Evolutionary conservation across 2,888 invertebrate genomes (phyloP).

Genomic region (Scaptomyza parva): DNA sequence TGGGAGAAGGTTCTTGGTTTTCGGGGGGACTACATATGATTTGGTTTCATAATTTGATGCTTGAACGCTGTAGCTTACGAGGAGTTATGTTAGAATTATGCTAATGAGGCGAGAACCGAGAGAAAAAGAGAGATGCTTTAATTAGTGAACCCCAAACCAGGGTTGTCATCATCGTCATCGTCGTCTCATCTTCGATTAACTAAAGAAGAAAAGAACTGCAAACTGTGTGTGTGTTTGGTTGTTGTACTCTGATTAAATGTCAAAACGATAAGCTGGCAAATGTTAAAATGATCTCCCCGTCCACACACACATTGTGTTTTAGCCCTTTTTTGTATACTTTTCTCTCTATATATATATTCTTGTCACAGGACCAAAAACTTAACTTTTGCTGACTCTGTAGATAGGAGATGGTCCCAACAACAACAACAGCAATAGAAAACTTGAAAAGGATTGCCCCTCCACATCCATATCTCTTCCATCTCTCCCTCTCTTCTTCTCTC

Average conservation of each 20-base stretch:
- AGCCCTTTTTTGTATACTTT: constrained; percentile 14
- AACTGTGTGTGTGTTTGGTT: background rate
- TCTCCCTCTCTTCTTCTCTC: background rate
- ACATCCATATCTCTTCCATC: no score
- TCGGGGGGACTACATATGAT: constrained; percentile 43
- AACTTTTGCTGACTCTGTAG: constrained; percentile 75
- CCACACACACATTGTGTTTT: background rate
- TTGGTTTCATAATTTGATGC: constrained; percentile 56
- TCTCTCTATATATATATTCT: constrained; percentile 27
- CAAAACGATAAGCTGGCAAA: constrained; percentile 60
- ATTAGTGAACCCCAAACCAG: constrained; percentile 35
- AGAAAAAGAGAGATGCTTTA: constrained; percentile 47
- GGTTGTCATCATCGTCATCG: no score
- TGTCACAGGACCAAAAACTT: constrained; percentile 53
- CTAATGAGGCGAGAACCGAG: constrained; percentile 62
- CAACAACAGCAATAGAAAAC: constrained; percentile 43
- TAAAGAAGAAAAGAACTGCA: background rate
- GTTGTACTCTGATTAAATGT: constrained; percentile 52
- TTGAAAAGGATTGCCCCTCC: constrained; percentile 37
- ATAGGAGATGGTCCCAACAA: constrained; percentile 42
- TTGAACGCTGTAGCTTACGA: constrained; percentile 50
- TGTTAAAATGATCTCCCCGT: background rate
- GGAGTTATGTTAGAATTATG: constrained; percentile 76
- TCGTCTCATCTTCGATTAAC: no score
- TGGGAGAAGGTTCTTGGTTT: constrained; percentile 7